A percentile compares a stretch with the other conserved stretches of the same genome.
Evolutionary conservation across 2,797 vertebrate species (phyloP).

Genomic region (Busarellus nigricollis): DNA sequence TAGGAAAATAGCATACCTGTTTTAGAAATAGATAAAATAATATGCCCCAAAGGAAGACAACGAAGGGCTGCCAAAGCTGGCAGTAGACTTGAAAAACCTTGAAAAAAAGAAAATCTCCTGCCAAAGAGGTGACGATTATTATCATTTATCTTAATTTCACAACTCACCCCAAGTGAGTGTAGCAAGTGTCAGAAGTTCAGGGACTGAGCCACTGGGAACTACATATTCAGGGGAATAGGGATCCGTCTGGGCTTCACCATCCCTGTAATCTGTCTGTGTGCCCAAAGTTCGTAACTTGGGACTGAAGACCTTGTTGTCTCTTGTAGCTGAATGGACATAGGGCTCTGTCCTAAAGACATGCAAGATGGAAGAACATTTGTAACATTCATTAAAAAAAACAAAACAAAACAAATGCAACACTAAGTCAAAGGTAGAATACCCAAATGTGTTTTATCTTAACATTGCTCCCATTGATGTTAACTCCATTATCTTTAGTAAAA

Average conservation of each 20-base stretch:
- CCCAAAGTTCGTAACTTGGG: slow-evolving; percentile 76
- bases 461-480: neutral
- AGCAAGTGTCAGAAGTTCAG: slow-evolving; percentile 88
- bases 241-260: slow-evolving; percentile 92
- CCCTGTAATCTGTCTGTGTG: slow-evolving; percentile 94
- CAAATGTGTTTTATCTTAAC: neutral
- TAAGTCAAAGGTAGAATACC: neutral
- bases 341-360: slow-evolving; percentile 67
- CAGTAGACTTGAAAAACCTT: neutral
- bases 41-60: neutral
- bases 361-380: neutral
- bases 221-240: slow-evolving; percentile 88
- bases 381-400: neutral
- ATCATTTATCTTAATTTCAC: neutral
- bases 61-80: neutral
- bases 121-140: neutral
- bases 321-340: neutral
- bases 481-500: neutral
- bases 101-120: neutral
- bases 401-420: neutral
- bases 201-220: slow-evolving; percentile 77
- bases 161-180: slow-evolving; percentile 88
- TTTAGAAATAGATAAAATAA: neutral
- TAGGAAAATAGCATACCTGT: neutral
- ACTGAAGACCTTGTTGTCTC: neutral